phyloP scores from a whole-genome alignment of 2,888 invertebrate genomes.

The Synanthedon myopaeformis region DNA sequence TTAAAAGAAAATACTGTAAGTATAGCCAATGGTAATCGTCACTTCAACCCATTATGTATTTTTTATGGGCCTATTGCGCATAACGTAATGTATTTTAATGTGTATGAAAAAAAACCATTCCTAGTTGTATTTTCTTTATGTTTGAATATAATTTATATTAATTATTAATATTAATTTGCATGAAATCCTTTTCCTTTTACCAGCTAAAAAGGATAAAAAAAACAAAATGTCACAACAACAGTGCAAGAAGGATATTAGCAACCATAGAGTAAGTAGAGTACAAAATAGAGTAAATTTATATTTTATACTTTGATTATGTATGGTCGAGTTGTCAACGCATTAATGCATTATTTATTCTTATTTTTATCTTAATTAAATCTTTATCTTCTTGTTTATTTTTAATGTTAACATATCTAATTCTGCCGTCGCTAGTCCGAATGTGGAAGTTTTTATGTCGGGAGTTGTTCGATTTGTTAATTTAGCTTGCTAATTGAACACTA shows the following conservation, averaged over 20 bases:
- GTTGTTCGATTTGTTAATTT: too few relatives aligned
- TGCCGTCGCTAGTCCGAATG: too few relatives aligned
- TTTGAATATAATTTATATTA: background rate
- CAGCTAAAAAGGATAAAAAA: slow-evolving; percentile 14
- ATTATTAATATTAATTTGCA: background rate
- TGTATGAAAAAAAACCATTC: background rate
- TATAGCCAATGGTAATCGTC: slow-evolving; percentile 52
- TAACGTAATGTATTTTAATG: too few relatives aligned
- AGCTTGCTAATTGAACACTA: too few relatives aligned
- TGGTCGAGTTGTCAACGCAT: too few relatives aligned
- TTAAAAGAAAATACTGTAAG: slow-evolving; percentile 30
- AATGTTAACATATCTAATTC: too few relatives aligned
- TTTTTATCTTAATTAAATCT: too few relatives aligned
- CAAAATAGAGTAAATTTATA: too few relatives aligned
- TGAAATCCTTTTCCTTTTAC: slow-evolving; percentile 17
- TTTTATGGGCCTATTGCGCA: slow-evolving; percentile 6
- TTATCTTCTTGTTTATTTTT: too few relatives aligned
- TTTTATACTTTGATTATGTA: too few relatives aligned
- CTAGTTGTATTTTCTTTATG: background rate
- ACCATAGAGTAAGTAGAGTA: slow-evolving; percentile 14
- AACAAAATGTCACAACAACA: slow-evolving; percentile 67
- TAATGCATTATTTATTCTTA: too few relatives aligned
- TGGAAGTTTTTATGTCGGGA: too few relatives aligned
- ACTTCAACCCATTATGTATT: slow-evolving; percentile 61
- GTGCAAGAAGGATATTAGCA: slow-evolving; percentile 58